Evolutionary conservation across 2,113 vertebrate species (phyloP), one percentile per base, ranked within the genome.

Genomic region (Dascyllus trimaculatus): DNA sequence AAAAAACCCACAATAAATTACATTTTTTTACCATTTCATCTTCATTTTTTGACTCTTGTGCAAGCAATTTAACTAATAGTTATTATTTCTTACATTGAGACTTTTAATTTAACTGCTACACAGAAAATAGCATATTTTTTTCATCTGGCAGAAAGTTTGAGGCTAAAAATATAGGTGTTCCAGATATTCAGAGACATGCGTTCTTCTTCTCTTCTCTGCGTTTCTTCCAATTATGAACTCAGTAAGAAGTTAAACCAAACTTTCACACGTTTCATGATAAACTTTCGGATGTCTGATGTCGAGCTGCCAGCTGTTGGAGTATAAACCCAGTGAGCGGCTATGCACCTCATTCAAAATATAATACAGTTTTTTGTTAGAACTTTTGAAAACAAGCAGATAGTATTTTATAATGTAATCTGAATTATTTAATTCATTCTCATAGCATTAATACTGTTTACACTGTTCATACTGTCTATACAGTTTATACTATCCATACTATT

Each of bases 141-240:
- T 29, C 49, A 11, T 69, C 11, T 21, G 9, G 17, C 18, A 35
- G 40, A 67, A 35, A 21, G 45, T 46, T 48, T 56, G 22, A 21
- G 18, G 22, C n/a, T 71, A 24, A 64, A 79, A 66, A 71, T 49
- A 32, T 46, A 48, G 38, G 38, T 38, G 32, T 61, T 51, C 26
- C 14, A 69, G 24, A 60, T 29, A 45, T 72, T 49, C 11, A 32
- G 48, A 67, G 66, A 52, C 9, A 21, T 25, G 35, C 26, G 7
- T 2, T 13, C 24, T 64, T n/a, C n/a, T n/a, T n/a, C n/a, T 56
- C 51, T 48, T 35, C 24, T 13, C 19, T 11, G 11, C 11, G n/a
- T 22, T 56, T 22, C 21, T 46, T 19, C 18, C 15, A 22, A 0
- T 49, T 32, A 67, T 0, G 4, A 49, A 45, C 18, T 15, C 52